phyloP scores from a whole-genome alignment of 2,888 invertebrate species.

The Dichetophora obliterata region DNA sequence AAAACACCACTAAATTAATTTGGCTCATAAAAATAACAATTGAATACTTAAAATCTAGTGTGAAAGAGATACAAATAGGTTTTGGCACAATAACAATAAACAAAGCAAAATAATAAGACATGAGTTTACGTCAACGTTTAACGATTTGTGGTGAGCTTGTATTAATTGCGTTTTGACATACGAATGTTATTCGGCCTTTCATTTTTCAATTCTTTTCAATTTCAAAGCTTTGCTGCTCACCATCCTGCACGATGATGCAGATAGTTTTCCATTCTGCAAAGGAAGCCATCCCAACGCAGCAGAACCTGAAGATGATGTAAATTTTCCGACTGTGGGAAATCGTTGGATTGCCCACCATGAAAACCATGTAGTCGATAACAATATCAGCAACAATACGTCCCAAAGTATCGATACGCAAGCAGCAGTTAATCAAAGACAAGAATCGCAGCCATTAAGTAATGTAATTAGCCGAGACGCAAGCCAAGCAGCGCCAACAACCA shows the following conservation, averaged over 20 bases:
- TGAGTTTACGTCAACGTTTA: slow-evolving; percentile 1
- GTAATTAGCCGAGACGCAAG: background rate
- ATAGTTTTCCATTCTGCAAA: background rate
- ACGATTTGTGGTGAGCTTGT: slow-evolving; percentile 19
- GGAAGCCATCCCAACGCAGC: background rate
- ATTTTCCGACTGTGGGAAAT: background rate
- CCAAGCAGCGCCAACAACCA: background rate
- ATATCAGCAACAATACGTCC: too few relatives aligned
- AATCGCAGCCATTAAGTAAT: background rate
- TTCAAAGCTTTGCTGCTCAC: slow-evolving; percentile 18
- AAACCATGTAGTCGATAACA: background rate
- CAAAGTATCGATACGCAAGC: background rate
- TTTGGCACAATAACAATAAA: background rate
- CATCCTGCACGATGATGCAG: background rate
- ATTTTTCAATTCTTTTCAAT: too few relatives aligned
- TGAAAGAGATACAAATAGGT: background rate
- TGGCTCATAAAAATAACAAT: background rate
- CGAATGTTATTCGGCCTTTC: too few relatives aligned
- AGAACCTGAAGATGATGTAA: background rate
- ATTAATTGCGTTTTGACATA: too few relatives aligned
- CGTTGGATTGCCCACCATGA: background rate
- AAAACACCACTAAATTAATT: background rate
- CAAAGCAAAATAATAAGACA: background rate
- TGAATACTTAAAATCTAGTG: slow-evolving; percentile 17
- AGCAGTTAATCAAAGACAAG: background rate